Evolutionary conservation across 1,140 invertebrate genomes (phyloP), one percentile per base, ranked within the genome.

Genomic region (Listronotus oregonensis): DNA sequence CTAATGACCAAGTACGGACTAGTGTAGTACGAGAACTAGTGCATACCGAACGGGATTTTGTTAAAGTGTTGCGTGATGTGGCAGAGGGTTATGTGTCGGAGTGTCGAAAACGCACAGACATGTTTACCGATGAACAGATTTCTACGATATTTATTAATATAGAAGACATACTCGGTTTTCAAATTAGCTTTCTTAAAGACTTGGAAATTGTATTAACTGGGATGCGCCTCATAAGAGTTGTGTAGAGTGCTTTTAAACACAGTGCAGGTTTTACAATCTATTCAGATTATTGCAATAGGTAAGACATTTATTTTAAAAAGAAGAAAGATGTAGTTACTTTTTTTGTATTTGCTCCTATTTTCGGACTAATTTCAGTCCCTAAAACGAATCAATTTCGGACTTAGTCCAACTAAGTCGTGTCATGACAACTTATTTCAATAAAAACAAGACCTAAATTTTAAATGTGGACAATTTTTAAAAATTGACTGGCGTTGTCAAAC

Each of bases 211-310:
- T 55, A 83, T 92, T 34, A 84, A 90, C 71, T 84, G 84, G 79
- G 84, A 86, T 32, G 78, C 84, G 10, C 86, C 89, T 5, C 83
- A 91, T 79, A 83, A 85, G 60, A 91, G 89, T 73, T 86, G 88
- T 73, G 81, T 94, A 91, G 91, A 10, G 82, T 86, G 66, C 88
- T 86, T 72, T 94, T 93, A 83, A 84, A 73, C 85, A 90, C 79
- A 89, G 86, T 73, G 82, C 84, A 12, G 86, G 86, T 31, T 94
- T 94, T 78, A 86, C 89, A 67, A 90, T 94, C 77, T 96, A 96
- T 77, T 93, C 92, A 8, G 92, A 94, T 56, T 96, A 96, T 73
- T 96, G 94, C 74, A 95, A 95, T 79, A 66, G 64, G 64, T 66
- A 18, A 63, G 60, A n/a, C n/a, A n/a, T n/a, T n/a, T n/a, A n/a